These are phyloP conservation scores for Arothron firmamentum DNA, from an alignment of 2,113 vertebrate genomes.

Conservation along the genomic window DNA sequence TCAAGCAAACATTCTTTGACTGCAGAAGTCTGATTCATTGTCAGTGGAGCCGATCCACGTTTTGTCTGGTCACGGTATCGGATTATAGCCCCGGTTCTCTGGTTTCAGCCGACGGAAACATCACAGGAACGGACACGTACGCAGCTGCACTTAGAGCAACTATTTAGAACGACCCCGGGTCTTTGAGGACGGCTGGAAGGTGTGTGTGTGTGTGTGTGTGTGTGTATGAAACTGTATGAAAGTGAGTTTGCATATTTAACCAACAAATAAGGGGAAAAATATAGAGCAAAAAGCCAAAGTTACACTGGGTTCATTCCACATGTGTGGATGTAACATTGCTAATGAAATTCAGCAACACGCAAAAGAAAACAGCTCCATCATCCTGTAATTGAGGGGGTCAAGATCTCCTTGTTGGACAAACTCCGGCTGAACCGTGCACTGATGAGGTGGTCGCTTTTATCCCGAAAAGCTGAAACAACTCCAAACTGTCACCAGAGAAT, in stretches of 20 bases:
- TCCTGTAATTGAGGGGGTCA: conserved; percentile 72
- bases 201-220: not conserved
- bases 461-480: conserved; percentile 58
- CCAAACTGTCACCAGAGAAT: conserved; percentile 58
- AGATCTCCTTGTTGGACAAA: conserved; percentile 62
- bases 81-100: conserved; percentile 36
- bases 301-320: conserved; percentile 27
- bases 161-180: not conserved
- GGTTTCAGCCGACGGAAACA: conserved; percentile 37
- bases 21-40: conserved; percentile 51
- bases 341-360: conserved; percentile 75
- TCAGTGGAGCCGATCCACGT: conserved; percentile 46
- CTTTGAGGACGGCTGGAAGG: not conserved
- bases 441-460: conserved; percentile 59
- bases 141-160: conserved; percentile 8
- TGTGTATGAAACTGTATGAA: not conserved
- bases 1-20: conserved; percentile 58
- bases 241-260: not conserved
- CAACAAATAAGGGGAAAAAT: not conserved
- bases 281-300: conserved; percentile 14
- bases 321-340: conserved; percentile 39
- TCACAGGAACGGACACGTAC: conserved; percentile 9
- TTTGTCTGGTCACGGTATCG: conserved; percentile 43
- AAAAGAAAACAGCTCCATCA: conserved; percentile 64
- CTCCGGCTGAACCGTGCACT: conserved; percentile 59